Evolutionary conservation across 2,113 vertebrate species (phyloP), one percentile per base, ranked within the genome.

Genomic region (Rutilus rutilus): DNA sequence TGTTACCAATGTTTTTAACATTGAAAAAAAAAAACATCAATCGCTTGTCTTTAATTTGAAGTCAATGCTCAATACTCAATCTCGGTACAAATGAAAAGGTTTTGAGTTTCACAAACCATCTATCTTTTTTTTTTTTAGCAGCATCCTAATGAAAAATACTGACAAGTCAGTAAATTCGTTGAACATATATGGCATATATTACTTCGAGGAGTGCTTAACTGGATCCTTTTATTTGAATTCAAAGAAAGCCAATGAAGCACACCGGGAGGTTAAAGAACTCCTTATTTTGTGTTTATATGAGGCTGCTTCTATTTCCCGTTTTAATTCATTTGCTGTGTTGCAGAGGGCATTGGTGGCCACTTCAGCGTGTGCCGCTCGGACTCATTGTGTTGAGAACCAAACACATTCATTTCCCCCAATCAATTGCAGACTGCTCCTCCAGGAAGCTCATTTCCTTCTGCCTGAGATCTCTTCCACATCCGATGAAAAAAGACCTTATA

Each of bases 241-340:
- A 36, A 65, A 65, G 78, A 65, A 65, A 57, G 10, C 6, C 42
- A 27, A 50, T 3, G 6, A 21, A 27, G 42, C 39, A 67, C 50
- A 57, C 25, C 9, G 0, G n/a, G 25, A 30, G 47, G 47, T 52
- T 83, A 54, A 83, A 54, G 6, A 39, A 57, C 45, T 67, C 15
- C n/a, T 90, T 93, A 92, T 92, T 93, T 91, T 87, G 89, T 91
- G 90, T 90, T 91, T 90, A 90, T 89, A 89, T 77, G 52, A 92
- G 90, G 90, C 87, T 90, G 80, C 90, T 91, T 92, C 88, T 90
- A 90, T 89, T 90, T 92, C 92, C 90, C 91, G 89, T 88, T 87
- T 87, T 89, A 91, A 90, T 92, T 91, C 74, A 88, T 89, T 91
- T 88, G 89, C 85, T 90, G 85, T 90, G 87, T 88, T 91, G 91